These are phyloP conservation scores for Margaritifera margaritifera DNA, from an alignment of 2,888 invertebrate species.

Conservation along the genomic window DNA sequence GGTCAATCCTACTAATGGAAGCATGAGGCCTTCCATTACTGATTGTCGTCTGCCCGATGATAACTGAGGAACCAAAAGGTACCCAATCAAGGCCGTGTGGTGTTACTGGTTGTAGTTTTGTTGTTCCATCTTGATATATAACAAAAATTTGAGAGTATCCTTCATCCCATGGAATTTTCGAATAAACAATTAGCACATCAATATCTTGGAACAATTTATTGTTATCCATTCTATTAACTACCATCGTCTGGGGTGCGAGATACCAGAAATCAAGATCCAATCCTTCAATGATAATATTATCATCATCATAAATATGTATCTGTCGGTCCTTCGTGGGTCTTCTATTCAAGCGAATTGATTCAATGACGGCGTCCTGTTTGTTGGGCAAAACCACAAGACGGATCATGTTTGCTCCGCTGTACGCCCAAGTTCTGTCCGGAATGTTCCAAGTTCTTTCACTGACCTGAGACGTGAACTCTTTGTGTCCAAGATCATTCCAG, in stretches of 20 bases:
- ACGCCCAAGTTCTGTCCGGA: slow-evolving; percentile 37
- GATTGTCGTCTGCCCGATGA: slow-evolving; percentile 39
- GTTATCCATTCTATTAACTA: slow-evolving; percentile 10
- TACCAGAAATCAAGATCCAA: slow-evolving; percentile 41
- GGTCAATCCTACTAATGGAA: slow-evolving; percentile 29
- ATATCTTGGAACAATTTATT: slow-evolving; percentile 15
- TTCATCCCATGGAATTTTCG: slow-evolving; percentile 40
- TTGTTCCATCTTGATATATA: slow-evolving; percentile 46
- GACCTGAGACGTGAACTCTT: slow-evolving; percentile 25
- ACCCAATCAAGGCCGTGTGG: slow-evolving; percentile 47
- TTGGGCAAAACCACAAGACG: slow-evolving; percentile 21
- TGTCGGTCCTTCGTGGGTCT: slow-evolving; percentile 13
- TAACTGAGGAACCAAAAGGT: slow-evolving; percentile 48
- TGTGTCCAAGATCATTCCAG: slow-evolving; percentile 16
- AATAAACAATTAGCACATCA: slow-evolving; percentile 36
- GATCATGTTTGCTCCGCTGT: slow-evolving; percentile 28
- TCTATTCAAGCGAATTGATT: slow-evolving; percentile 32
- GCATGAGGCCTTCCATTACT: slow-evolving; percentile 28
- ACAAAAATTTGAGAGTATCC: slow-evolving; percentile 45
- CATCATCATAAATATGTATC: slow-evolving; percentile 27
- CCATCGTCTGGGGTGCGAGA: slow-evolving; percentile 32
- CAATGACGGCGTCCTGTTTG: slow-evolving; percentile 26
- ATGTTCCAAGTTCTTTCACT: slow-evolving; percentile 32
- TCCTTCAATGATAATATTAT: slow-evolving; percentile 31
- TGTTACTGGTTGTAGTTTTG: slow-evolving; percentile 36